Percentiles rank a stretch among this genome's conserved stretches.
phyloP scores from a whole-genome alignment of 2,113 vertebrate species.

The Hemibagrus wyckioides region DNA sequence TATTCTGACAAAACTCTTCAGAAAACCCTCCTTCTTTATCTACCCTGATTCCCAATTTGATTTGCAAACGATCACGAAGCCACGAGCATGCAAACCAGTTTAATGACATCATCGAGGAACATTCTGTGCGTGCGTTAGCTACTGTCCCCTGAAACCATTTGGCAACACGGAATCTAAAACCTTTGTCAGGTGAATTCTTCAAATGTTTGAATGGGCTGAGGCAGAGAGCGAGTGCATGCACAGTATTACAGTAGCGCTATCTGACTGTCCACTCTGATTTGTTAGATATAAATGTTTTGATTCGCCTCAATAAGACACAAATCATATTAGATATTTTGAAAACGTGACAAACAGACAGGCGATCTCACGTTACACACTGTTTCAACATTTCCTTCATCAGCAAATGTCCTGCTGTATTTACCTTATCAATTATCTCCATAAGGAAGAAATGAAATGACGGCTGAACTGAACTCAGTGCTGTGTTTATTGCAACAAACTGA shows the following conservation, averaged over 20 bases:
- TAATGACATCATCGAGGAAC: not conserved
- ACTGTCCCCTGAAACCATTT: not conserved
- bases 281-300: not conserved
- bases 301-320: not conserved
- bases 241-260: too few relatives aligned
- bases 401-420: not conserved
- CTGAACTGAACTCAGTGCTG: not conserved
- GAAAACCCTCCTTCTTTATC: not conserved
- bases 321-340: not conserved
- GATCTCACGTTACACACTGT: not conserved
- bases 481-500: not conserved
- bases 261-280: not conserved
- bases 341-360: not conserved
- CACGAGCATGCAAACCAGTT: not conserved
- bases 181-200: not conserved
- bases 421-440: not conserved
- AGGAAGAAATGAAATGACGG: not conserved
- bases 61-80: not conserved
- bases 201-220: not conserved
- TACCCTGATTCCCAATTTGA: not conserved
- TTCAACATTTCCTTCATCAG: not conserved
- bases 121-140: not conserved
- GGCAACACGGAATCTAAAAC: not conserved
- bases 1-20: not conserved
- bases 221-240: not conserved